Evolutionary conservation across 2,797 vertebrate species (phyloP), one percentile per base, ranked within the genome.

Genomic region (Lithobates pipiens): DNA sequence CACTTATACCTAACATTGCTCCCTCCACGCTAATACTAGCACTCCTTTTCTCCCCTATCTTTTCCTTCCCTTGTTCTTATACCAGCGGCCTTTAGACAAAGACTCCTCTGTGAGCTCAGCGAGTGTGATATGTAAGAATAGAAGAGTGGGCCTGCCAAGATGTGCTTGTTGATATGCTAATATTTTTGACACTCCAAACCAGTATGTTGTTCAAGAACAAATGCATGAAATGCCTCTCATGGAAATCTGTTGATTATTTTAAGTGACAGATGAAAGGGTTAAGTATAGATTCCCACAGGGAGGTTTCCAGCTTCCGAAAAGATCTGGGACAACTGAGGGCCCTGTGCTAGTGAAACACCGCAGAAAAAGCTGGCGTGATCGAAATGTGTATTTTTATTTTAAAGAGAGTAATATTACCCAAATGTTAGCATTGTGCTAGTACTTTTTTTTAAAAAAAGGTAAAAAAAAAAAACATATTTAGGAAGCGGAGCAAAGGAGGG

Each of bases 161-260:
- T 77, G 21, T 39, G 34, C 61, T 84, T 84, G 44, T 84, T 84
- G 74, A 77, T 84, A 84, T 84, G 82, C 82, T 77, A 86, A 82
- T 84, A 84, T 71, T 84, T 84, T 76, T 84, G n/a, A 63, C 79
- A 46, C 85, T 67, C 21, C n/a, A 25, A 54, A 42, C 68, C 36
- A 23, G 65, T 77, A 50, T 44, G 46, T 54, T 61, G 27, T 42
- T 65, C 54, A 32, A 44, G 36, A 61, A 61, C 54, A 74, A 74
- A 67, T 32, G 36, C 44, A 80, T 80, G 21, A 71, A 54, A 57
- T 39, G 34, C 65, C 25, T 10, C 65, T 29, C 61, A 54, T 16
- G 50, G 50, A 54, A 54, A 54, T 54, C 15, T 61, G 54, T 61
- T 21, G 18, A 23, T 23, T 61, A 61, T 61, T 46, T 23, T 61